These are phyloP conservation scores for Agonum fuliginosum DNA, from an alignment of 2,888 invertebrate genomes.

Conservation along the genomic window DNA sequence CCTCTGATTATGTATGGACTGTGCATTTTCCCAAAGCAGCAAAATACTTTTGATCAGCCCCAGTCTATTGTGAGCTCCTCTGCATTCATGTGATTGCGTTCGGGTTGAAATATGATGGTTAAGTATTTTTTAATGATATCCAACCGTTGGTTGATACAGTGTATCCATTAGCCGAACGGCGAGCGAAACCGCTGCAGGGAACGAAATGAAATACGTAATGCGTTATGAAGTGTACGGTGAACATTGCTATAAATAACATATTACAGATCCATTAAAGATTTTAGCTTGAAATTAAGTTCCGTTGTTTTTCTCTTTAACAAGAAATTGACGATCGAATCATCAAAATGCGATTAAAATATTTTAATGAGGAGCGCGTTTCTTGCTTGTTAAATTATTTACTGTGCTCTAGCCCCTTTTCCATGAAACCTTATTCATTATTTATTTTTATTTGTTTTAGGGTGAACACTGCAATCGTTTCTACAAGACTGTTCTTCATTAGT, in stretches of 20 bases:
- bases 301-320: conserved; percentile 10
- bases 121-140: conserved; percentile 53
- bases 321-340: conserved; percentile 9
- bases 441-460: too few relatives aligned
- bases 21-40: too few relatives aligned
- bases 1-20: too few relatives aligned
- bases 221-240: conserved; percentile 27
- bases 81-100: conserved; percentile 26
- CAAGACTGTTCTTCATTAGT: too few relatives aligned
- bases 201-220: conserved; percentile 39
- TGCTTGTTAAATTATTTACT: not conserved
- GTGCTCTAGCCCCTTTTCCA: too few relatives aligned
- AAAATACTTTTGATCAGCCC: too few relatives aligned
- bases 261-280: conserved; percentile 40
- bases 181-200: conserved; percentile 7
- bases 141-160: conserved; percentile 36
- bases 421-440: too few relatives aligned
- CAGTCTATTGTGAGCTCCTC: not conserved
- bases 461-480: too few relatives aligned
- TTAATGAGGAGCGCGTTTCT: not conserved
- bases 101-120: conserved; percentile 39
- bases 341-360: conserved; percentile 33
- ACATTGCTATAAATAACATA: conserved; percentile 38
- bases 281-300: conserved; percentile 28
- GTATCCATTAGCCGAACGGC: conserved; percentile 32